Evolutionary conservation across 2,888 invertebrate genomes (phyloP).

Genomic region (Cryptocephalus primarius): DNA sequence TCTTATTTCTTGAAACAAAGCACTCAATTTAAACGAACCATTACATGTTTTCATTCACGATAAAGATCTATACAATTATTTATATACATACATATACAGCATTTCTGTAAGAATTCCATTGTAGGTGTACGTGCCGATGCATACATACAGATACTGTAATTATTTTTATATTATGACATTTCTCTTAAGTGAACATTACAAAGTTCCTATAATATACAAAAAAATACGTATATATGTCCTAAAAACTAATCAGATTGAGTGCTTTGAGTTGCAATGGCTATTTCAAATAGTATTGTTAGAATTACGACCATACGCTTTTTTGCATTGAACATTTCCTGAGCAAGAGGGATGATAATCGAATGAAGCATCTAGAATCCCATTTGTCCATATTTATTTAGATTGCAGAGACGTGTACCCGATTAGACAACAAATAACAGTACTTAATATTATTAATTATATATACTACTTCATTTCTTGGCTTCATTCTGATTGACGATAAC

Average conservation of each 20-base stretch:
- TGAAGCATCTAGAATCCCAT: conserved; percentile 29
- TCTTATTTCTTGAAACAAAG: conserved; percentile 15
- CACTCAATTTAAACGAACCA: conserved; percentile 1
- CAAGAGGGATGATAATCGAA: conserved; percentile 25
- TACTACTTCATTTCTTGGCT: conserved; percentile 28
- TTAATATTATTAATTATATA: conserved; percentile 18
- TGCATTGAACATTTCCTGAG: conserved; percentile 17
- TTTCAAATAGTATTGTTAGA: no score
- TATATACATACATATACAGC: background rate
- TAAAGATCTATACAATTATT: no score
- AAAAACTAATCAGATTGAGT: no score
- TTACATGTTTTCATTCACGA: no score
- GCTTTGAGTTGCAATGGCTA: no score
- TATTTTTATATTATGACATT: no score
- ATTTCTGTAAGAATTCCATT: conserved; percentile 6
- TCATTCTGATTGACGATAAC: conserved; percentile 22
- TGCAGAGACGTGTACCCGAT: conserved; percentile 33
- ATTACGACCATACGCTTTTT: conserved; percentile 8
- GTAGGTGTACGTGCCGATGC: conserved; percentile 9
- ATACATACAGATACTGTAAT: conserved; percentile 4
- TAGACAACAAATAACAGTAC: conserved; percentile 17
- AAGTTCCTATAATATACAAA: no score
- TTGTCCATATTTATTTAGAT: conserved; percentile 29
- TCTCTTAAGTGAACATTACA: no score
- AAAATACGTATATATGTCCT: no score